Evolutionary conservation across 2,113 vertebrate genomes (phyloP).

Genomic region (Motacilla tschutschensis): DNA sequence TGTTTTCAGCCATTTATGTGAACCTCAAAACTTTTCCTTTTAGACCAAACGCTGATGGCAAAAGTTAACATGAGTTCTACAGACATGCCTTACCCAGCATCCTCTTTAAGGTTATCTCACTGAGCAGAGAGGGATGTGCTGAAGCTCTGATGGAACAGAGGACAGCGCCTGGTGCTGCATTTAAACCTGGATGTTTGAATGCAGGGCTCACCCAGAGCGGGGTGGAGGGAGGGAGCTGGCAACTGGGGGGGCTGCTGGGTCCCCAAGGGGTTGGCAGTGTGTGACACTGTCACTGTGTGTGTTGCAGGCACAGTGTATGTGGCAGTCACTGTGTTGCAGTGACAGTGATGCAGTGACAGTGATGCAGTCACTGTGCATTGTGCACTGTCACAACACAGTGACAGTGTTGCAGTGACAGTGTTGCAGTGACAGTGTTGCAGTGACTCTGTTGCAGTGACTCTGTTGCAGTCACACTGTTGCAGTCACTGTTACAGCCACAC

Average conservation of each 20-base stretch:
- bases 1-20: background rate
- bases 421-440: background rate
- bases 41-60: background rate
- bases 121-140: background rate
- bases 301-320: too few species aligned
- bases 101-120: too few species aligned
- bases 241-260: background rate
- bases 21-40: background rate
- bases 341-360: too few species aligned
- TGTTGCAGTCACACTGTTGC: background rate
- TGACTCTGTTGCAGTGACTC: background rate
- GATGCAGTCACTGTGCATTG: too few species aligned
- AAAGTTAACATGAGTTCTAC: background rate
- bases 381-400: too few species aligned
- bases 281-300: too few species aligned
- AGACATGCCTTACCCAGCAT: background rate
- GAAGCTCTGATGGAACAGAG: background rate
- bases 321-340: too few species aligned
- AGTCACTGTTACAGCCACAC: too few species aligned
- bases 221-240: background rate
- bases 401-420: background rate
- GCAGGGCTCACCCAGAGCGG: accelerated
- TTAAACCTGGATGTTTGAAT: background rate
- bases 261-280: accelerated
- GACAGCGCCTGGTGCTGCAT: background rate